Base-by-base conservation (phyloP, 2,113 vertebrate species). In the Salvator merianae region DNA sequence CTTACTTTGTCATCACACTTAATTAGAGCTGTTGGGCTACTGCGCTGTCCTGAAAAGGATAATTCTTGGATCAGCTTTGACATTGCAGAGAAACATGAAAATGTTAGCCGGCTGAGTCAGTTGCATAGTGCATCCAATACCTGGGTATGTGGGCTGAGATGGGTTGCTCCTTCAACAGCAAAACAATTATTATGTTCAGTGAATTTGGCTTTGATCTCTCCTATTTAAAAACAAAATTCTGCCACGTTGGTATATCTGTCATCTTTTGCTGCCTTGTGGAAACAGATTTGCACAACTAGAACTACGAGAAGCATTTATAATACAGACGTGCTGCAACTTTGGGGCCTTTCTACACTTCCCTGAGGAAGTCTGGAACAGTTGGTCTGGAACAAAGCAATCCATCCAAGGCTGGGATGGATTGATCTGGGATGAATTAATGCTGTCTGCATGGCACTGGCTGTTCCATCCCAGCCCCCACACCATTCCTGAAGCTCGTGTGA, bases 1-100 rank as follows among this genome's bases (percentile, higher is more conserved):
- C 88, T 77, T 90, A 92, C 91, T 94, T 93, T 94, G 85, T 93
- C 91, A 92, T 92, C 86, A 73, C 75, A 84, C 87, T 91, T 93
- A 87, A 93, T 94, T 92, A 91, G 81, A 93, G 22, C 70, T 72
- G 76, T 70, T n/a, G 24, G 75, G 83, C 83, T 0, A 16, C 90
- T 86, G 85, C 82, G 91, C 88, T 88, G 84, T 77, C 86, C 79
- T 84, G 91, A 91, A 91, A 89, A 75, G 62, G 50, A 90, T 91
- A 24, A 72, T 74, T 88, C 75, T 82, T 77, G 83, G 87, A 77
- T 77, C 87, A 86, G 87, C 84, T 47, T 84, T 87, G 88, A 91
- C 72, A 83, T n/a, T 88, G 16, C 87, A 74, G 50, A 83, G 68
- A 82, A 70, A 14, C 34, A 77, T 26, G 30, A 71, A 65, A n/a